phyloP scores from a whole-genome alignment of 1,140 invertebrate genomes.

The Drosophila elegans region DNA sequence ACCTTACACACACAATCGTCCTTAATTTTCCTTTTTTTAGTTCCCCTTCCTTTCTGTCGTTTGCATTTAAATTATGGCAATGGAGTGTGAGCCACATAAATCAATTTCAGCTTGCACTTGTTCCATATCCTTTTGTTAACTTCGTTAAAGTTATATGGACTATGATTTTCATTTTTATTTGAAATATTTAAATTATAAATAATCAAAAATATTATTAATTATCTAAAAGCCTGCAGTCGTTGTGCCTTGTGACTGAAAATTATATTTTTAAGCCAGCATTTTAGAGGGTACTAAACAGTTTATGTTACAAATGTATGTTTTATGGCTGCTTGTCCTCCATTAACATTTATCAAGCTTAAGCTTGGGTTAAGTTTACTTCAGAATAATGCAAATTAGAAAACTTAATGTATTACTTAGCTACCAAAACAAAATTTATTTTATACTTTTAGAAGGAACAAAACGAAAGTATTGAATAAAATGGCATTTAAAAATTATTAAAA shows the following conservation, averaged over 20 bases:
- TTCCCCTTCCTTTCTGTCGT: neutral
- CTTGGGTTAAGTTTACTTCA: neutral
- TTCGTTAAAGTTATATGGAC: neutral
- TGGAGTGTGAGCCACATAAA: conserved; percentile 28
- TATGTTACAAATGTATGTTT: neutral
- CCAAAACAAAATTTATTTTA: neutral
- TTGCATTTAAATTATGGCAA: conserved; percentile 46
- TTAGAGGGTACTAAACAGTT: neutral
- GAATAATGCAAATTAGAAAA: neutral
- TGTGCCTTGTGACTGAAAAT: too few relatives aligned
- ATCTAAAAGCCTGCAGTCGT: too few relatives aligned
- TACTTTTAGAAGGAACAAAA: too few relatives aligned
- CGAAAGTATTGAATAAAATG: too few relatives aligned
- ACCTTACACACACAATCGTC: neutral
- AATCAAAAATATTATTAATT: neutral
- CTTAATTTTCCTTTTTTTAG: neutral
- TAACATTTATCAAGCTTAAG: neutral
- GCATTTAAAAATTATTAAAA: too few relatives aligned
- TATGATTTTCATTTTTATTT: neutral
- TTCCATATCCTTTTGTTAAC: neutral
- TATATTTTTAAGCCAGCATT: neutral
- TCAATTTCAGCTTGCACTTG: conserved; percentile 17
- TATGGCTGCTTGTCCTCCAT: neutral
- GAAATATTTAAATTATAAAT: neutral
- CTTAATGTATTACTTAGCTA: neutral